Conservation (phyloP, 2,113 vertebrate genomes). For the Octodon degus region DNA sequence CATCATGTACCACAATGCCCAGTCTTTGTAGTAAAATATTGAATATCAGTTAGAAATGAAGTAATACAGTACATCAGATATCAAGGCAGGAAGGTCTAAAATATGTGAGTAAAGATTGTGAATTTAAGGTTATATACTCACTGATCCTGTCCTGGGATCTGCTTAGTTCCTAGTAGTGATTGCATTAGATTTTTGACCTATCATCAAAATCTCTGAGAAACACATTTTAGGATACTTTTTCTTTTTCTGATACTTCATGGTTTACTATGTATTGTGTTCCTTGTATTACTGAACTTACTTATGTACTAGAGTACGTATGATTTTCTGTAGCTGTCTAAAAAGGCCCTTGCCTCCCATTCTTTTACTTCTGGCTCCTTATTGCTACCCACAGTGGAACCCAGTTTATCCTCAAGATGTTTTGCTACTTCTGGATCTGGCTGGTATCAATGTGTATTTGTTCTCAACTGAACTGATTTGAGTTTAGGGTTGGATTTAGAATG, state of each 20-base stretch:
- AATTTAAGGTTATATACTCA: conserved; percentile 3
- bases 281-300: neutral
- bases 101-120: neutral
- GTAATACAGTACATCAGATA: neutral
- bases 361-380: neutral
- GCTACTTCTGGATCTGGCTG: neutral
- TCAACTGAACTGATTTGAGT: neutral
- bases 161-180: neutral
- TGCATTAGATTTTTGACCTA: neutral
- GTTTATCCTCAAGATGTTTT: neutral
- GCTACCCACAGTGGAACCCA: neutral
- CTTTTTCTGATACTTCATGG: neutral
- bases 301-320: neutral
- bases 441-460: neutral
- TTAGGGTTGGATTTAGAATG: neutral
- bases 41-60: neutral
- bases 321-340: neutral
- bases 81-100: neutral
- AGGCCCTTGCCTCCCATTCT: neutral
- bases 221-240: neutral
- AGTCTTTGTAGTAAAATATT: neutral
- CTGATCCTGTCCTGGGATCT: neutral
- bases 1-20: neutral
- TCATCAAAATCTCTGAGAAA: conserved; percentile 24
- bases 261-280: neutral